phyloP scores from a whole-genome alignment of 2,113 vertebrate genomes.

The Rutilus rutilus region DNA sequence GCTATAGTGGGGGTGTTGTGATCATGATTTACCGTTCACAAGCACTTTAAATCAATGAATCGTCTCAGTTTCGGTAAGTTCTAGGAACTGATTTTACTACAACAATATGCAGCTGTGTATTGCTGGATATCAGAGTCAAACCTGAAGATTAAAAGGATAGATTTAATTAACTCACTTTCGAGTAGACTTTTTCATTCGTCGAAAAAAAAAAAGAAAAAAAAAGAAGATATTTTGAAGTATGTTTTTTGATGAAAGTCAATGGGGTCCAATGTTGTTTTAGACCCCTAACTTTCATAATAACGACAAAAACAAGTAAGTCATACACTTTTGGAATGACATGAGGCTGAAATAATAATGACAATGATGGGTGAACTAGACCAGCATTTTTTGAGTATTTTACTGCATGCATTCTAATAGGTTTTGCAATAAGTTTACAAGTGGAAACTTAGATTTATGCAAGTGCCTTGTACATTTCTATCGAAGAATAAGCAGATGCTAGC shows the following conservation, averaged over 20 bases:
- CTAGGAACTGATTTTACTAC: neutral
- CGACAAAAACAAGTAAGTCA: neutral
- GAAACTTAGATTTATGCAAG: neutral
- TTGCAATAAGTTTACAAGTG: neutral
- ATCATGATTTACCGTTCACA: conserved; percentile 27
- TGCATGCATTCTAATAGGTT: neutral
- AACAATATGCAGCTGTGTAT: neutral
- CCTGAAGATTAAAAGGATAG: neutral
- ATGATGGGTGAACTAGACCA: neutral
- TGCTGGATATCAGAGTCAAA: neutral
- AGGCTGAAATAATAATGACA: neutral
- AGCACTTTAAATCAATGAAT: conserved; percentile 22
- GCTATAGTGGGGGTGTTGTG: conserved; percentile 18
- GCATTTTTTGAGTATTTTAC: neutral
- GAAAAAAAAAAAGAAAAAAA: too few species aligned
- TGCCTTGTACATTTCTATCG: neutral
- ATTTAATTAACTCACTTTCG: neutral
- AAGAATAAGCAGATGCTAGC: conserved; percentile 29
- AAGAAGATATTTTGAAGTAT: neutral
- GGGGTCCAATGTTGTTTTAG: neutral
- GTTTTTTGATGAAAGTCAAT: neutral
- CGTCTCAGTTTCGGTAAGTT: neutral
- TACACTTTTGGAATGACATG: neutral
- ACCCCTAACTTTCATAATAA: neutral
- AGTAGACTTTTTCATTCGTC: neutral